Percentiles rank a stretch among this genome's conserved stretches.
phyloP scores from a whole-genome alignment of 2,797 vertebrate genomes.

The Serranus cabrilla region DNA sequence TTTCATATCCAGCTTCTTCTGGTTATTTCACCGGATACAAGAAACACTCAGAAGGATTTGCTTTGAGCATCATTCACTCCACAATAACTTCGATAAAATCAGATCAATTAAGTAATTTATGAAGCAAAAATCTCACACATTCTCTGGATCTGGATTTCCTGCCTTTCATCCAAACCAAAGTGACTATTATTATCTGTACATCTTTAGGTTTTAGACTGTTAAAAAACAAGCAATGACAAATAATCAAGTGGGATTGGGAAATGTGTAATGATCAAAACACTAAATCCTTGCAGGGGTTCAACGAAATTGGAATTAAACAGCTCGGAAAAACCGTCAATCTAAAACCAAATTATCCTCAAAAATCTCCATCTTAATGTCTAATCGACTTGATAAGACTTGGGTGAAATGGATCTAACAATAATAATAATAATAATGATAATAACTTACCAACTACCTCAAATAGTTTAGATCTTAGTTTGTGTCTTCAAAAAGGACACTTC shows the following conservation, averaged over 20 bases:
- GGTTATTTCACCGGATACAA: too few species aligned
- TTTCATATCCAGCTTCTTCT: background rate
- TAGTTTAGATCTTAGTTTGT: background rate
- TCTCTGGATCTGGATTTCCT: background rate
- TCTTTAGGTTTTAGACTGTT: background rate
- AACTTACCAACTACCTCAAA: conserved; percentile 32
- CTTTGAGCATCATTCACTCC: background rate
- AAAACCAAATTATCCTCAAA: too few species aligned
- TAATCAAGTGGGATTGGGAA: background rate
- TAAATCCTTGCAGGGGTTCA: too few species aligned
- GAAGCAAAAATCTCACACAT: background rate
- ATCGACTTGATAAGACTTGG: too few species aligned
- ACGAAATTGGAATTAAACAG: background rate
- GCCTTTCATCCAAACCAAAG: too few species aligned
- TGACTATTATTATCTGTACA: background rate
- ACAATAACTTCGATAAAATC: too few species aligned
- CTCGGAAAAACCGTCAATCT: too few species aligned
- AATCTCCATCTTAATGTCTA: too few species aligned
- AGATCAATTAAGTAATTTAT: background rate
- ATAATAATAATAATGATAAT: too few species aligned
- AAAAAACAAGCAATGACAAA: too few species aligned
- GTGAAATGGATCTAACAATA: too few species aligned
- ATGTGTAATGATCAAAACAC: too few species aligned
- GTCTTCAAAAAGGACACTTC: conserved; percentile 7
- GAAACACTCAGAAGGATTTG: background rate